Evolutionary conservation across 2,797 vertebrate genomes (phyloP), one percentile per base, ranked within the genome.

Genomic region (Lepilemur ruficaudatus): DNA sequence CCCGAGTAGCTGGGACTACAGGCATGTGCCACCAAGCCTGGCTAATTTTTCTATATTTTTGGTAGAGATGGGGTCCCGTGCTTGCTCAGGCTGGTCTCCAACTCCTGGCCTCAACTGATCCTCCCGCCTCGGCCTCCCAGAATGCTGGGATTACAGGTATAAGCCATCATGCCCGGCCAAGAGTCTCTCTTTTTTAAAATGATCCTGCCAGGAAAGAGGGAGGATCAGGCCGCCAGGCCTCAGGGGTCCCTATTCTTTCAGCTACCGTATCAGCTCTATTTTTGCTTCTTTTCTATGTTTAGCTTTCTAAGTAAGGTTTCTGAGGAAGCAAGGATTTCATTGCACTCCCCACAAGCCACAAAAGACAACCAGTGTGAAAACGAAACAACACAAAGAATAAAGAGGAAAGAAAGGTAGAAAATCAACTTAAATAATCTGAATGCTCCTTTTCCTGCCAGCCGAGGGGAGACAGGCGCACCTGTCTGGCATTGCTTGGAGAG

Each of bases 221-320:
- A 17, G 22, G 20, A 3, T 8, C 30, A 2, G 0, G 0, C 0
- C 4, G 23, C 0, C 35, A 18, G 30, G 35, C 2, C 15, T 17
- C 20, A n/a, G 41, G 35, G 23, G 7, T 9, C 18, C 30, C 18
- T 1, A 2, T n/a, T 23, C 83, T 1, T 15, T 5, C 55, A 38
- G 35, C 17, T 2, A 8, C 13, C 28, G 1, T 4, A 35, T 38
- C 18, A 12, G 82, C 35, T 55, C 85, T 4, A 17, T 0, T 20
- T 11, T 28, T 43, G 12, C 46, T 12, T 17, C 23, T 43, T 46
- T 5, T 38, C 32, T 14, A 4, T 20, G 32, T 17, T 17, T 28
- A 3, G 6, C 0, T 22, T 72, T 43, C 65, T 3, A 41, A 25
- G 28, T 5, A 43, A 50, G 18, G 25, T 38, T 46, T 84, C 70